Evolutionary conservation across 2,888 invertebrate genomes (phyloP), one percentile per base, ranked within the genome.

Genomic region (Ormia ochracea): DNA sequence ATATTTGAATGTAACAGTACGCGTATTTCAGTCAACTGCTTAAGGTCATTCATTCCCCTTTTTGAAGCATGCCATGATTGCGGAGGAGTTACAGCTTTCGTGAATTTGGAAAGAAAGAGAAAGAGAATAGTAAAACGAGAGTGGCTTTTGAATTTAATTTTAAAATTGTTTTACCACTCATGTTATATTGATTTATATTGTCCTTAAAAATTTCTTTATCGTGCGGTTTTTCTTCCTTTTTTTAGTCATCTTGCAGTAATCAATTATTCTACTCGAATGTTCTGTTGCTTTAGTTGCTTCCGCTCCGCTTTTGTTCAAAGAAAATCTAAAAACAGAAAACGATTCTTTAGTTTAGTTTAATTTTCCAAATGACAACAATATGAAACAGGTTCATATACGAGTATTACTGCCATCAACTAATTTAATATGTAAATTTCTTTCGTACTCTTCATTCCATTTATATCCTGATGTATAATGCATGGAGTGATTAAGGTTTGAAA

Each of bases 361-460:
- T 76, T 75, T 66, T 48, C 45, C 23, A 63, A 73, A 80, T 58
- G 66, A 80, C 66, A 72, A 76, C 61, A 68, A 76, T 80, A 68
- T 69, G 73, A 68, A 76, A 73, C 56, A 33, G 76, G 72, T 50
- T 65, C 80, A 76, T 52, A 45, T 73, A n/a, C n/a, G n/a, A n/a
- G n/a, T n/a, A 80, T 56, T 68, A 68, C 72, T 72, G 76, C 66
- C 75, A 56, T 72, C 63, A 7, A 72, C 76, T 76, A 72, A 80
- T 76, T 80, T 68, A 80, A 73, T 73, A 80, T 80, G 80, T 68
- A 80, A 80, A 80, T 76, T 75, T 56, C 17, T 43, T 38, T 33
- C 50, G 26, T 48, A 5, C 10, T 58, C 14, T 72, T 10, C 1
- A 26, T 23, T n/a, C n/a, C 54, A 12, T 38, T 56, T 14, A 9